These are phyloP conservation scores for Chaetops frenatus DNA, from an alignment of 2,113 vertebrate genomes.

Conservation along the genomic window DNA sequence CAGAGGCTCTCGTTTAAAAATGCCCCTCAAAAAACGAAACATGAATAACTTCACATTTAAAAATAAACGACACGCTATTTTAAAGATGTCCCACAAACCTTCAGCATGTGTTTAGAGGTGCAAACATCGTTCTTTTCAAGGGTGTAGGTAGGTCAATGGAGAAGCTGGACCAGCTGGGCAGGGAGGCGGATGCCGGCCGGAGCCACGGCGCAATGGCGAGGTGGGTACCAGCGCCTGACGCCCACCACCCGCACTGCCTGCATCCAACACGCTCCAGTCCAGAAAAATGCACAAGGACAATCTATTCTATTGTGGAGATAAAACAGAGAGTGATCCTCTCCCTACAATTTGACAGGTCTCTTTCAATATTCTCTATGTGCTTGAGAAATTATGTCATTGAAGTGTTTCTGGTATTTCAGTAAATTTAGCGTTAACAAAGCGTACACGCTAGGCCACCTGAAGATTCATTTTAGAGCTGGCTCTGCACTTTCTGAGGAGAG, in stretches of 20 bases:
- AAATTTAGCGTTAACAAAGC: not conserved
- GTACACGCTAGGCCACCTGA: not conserved
- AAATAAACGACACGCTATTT: not conserved
- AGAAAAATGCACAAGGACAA: fast-evolving
- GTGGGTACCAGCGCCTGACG: not conserved
- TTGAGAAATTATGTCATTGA: not conserved
- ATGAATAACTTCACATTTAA: not conserved
- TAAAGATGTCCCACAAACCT: not conserved
- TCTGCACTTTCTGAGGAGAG: not conserved
- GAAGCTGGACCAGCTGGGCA: not conserved
- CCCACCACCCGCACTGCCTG: not conserved
- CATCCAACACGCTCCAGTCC: not conserved
- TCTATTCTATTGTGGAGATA: fast-evolving
- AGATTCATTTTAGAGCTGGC: not conserved
- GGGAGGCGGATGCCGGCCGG: not conserved
- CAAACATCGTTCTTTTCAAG: not conserved
- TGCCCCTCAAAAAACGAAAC: not conserved
- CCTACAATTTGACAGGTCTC: not conserved
- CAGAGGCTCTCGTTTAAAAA: not conserved
- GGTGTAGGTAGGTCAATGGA: not conserved
- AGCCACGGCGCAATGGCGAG: not conserved
- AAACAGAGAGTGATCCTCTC: not conserved
- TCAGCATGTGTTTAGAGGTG: not conserved
- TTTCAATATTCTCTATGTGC: not conserved
- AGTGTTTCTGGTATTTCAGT: not conserved